Evolutionary conservation across 1,140 invertebrate species (phyloP).

Genomic region (Heliconius eleuchia): DNA sequence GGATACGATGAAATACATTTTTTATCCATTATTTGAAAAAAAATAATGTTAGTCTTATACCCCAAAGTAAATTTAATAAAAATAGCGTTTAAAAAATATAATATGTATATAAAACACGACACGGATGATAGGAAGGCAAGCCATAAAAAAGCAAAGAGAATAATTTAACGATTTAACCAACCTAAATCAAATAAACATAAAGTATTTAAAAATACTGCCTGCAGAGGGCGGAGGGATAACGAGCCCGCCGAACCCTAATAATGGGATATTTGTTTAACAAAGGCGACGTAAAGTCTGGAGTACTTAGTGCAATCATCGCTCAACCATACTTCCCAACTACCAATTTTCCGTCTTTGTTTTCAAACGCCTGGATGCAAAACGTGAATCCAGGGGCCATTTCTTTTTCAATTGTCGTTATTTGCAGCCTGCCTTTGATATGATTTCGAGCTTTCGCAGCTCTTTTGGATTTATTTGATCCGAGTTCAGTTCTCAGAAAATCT

Average conservation of each 20-base stretch:
- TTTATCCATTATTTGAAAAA: not conserved
- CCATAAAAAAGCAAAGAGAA: not conserved
- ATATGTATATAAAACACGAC: not conserved
- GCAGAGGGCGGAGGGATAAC: slow-evolving; percentile 38
- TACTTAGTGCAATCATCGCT: slow-evolving; percentile 57
- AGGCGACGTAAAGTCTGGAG: slow-evolving; percentile 46
- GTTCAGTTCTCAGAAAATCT: not conserved
- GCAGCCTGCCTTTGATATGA: slow-evolving; percentile 27
- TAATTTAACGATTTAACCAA: not conserved
- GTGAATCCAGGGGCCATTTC: slow-evolving; percentile 32
- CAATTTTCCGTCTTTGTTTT: slow-evolving; percentile 70
- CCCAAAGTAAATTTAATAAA: too few relatives aligned
- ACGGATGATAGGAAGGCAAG: not conserved
- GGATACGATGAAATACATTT: not conserved
- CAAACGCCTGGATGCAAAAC: slow-evolving; percentile 44
- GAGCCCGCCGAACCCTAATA: slow-evolving; percentile 42
- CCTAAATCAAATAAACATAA: slow-evolving; percentile 38
- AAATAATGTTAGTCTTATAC: too few relatives aligned
- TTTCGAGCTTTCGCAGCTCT: not conserved
- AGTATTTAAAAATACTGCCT: slow-evolving; percentile 45
- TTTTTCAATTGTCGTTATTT: slow-evolving; percentile 26
- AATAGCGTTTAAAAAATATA: not conserved
- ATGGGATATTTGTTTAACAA: slow-evolving; percentile 51
- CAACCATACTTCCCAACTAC: slow-evolving; percentile 49
- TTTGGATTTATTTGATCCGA: slow-evolving; percentile 1